Percentiles rank a stretch among this genome's conserved stretches.
phyloP scores from a whole-genome alignment of 2,797 vertebrate genomes.

The Vipera latastei region DNA sequence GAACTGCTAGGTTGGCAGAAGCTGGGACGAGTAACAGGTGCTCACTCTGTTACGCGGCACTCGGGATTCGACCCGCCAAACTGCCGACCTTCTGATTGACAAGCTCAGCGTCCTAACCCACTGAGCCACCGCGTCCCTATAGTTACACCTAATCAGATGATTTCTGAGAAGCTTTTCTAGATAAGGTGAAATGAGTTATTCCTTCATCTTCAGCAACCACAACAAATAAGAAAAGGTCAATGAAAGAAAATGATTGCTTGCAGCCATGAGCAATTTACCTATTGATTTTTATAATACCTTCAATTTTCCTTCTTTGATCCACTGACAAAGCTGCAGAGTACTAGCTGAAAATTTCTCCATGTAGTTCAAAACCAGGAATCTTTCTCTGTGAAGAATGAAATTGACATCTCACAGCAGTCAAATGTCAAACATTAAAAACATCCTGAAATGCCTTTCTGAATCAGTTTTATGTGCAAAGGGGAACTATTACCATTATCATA shows the following conservation, averaged over 20 bases:
- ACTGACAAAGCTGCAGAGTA: constrained; percentile 81
- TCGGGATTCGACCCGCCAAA: no score
- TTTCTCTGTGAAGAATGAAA: constrained; percentile 75
- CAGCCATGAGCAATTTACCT: background rate
- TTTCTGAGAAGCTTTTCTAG: background rate
- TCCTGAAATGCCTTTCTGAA: constrained; percentile 29
- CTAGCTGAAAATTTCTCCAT: constrained; percentile 78
- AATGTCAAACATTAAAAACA: background rate
- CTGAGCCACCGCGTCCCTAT: no score
- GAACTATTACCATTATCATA: background rate
- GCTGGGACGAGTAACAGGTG: no score
- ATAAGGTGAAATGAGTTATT: background rate
- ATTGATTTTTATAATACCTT: constrained; percentile 76
- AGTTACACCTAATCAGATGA: background rate
- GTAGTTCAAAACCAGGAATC: constrained; percentile 87
- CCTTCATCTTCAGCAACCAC: background rate
- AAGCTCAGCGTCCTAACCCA: no score
- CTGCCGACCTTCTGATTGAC: no score
- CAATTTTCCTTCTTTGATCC: constrained; percentile 83
- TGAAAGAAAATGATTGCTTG: background rate
- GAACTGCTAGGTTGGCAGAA: no score
- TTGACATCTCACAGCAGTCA: constrained; percentile 13
- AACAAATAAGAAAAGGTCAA: background rate
- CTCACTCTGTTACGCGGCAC: no score
- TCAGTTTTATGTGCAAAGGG: constrained; percentile 18